phyloP scores from a whole-genome alignment of 2,113 vertebrate species.

The Pedionomus torquatus region DNA sequence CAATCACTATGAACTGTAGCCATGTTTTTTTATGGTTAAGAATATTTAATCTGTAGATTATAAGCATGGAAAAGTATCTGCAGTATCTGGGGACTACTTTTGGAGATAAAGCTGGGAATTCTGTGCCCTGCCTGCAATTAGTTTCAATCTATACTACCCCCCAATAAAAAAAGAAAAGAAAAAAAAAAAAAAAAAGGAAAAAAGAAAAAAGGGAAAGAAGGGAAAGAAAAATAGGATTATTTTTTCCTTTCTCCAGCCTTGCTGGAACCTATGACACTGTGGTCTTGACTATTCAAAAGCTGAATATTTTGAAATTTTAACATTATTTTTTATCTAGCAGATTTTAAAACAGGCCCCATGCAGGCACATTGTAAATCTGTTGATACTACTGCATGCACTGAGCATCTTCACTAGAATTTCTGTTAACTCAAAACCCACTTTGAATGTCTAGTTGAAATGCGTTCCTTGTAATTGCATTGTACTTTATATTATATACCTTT shows the following conservation, averaged over 20 bases:
- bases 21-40: neutral
- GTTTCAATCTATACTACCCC: neutral
- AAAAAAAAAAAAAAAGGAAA: neutral
- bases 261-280: neutral
- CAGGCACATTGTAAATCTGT: neutral
- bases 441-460: neutral
- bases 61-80: neutral
- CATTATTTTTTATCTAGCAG: neutral
- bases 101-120: neutral
- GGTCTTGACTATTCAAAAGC: neutral
- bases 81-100: neutral
- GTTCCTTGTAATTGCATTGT: neutral
- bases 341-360: neutral
- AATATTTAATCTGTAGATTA: neutral
- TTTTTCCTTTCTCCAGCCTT: neutral
- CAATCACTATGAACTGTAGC: neutral
- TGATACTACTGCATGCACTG: neutral
- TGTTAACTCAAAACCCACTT: neutral
- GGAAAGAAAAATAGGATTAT: neutral
- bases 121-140: neutral
- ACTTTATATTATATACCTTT: neutral
- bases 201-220: too few species aligned
- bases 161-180: neutral
- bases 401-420: neutral
- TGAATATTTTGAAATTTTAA: neutral